Percentiles rank a stretch among this genome's conserved stretches.
Conservation (phyloP, 2,113 vertebrate species). For the Cynocephalus volans region DNA sequence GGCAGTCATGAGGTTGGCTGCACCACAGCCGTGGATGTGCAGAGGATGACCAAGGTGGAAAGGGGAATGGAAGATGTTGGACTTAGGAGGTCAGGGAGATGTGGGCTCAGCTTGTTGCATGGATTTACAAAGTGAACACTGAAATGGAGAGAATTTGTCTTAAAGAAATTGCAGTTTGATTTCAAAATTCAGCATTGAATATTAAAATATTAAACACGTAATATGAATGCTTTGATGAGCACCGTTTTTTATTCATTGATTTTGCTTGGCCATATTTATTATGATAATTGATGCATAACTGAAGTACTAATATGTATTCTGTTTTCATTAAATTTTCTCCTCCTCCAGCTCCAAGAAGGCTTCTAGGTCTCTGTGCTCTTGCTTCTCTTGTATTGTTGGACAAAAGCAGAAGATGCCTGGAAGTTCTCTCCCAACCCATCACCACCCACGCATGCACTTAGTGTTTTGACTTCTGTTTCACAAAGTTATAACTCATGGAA, state of each 20-base stretch:
- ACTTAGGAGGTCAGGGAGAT: neutral
- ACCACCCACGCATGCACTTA: neutral
- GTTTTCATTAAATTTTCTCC: neutral
- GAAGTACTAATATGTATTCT: neutral
- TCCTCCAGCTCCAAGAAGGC: neutral
- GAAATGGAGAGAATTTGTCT: neutral
- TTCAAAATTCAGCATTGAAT: neutral
- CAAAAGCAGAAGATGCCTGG: neutral
- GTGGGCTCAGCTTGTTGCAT: neutral
- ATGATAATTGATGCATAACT: neutral
- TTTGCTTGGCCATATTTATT: neutral
- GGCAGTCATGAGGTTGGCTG: neutral
- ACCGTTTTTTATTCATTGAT: neutral
- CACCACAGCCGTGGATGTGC: accelerated
- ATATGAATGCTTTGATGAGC: neutral
- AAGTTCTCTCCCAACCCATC: neutral
- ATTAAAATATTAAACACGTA: neutral
- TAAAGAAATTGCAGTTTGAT: neutral
- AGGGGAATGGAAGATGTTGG: neutral
- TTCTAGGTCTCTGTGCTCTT: neutral
- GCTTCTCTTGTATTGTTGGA: neutral
- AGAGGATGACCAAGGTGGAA: neutral
- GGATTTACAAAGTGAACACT: neutral
- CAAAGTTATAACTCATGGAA: neutral
- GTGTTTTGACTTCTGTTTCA: neutral